phyloP scores from a whole-genome alignment of 2,797 vertebrate species.

The Telmatherina bonti region DNA sequence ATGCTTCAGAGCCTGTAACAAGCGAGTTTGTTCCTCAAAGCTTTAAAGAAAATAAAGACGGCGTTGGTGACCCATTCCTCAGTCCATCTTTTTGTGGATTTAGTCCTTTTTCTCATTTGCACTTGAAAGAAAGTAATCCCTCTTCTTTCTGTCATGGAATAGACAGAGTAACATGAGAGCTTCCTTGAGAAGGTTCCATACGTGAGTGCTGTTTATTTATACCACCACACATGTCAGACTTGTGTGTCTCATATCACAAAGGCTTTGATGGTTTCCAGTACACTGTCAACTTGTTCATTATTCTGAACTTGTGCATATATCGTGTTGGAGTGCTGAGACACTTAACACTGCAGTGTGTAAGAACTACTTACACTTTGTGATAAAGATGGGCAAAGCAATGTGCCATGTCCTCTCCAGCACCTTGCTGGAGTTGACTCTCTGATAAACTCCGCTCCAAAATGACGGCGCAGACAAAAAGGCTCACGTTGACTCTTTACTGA shows the following conservation, averaged over 20 bases:
- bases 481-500: no score
- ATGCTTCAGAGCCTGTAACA: constrained; percentile 35
- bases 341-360: background rate
- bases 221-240: constrained; percentile 30
- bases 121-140: constrained; percentile 74
- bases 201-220: constrained; percentile 40
- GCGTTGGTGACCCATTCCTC: constrained; percentile 48
- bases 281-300: constrained; percentile 13
- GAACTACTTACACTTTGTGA: no score
- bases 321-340: background rate
- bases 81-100: constrained; percentile 68
- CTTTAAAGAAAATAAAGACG: constrained; percentile 39
- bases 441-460: no score
- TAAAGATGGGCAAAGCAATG: no score
- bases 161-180: constrained; percentile 55
- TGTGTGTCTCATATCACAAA: constrained; percentile 11
- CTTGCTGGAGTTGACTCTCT: no score
- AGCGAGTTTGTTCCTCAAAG: constrained; percentile 35
- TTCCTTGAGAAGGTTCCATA: constrained; percentile 37
- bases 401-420: no score
- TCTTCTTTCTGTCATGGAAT: constrained; percentile 54
- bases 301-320: background rate
- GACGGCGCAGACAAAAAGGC: no score
- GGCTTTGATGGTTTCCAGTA: constrained; percentile 32
- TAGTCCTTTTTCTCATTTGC: constrained; percentile 73